These are phyloP conservation scores for Anastrepha ludens DNA, from an alignment of 1,140 invertebrate genomes.

Conservation along the genomic window DNA sequence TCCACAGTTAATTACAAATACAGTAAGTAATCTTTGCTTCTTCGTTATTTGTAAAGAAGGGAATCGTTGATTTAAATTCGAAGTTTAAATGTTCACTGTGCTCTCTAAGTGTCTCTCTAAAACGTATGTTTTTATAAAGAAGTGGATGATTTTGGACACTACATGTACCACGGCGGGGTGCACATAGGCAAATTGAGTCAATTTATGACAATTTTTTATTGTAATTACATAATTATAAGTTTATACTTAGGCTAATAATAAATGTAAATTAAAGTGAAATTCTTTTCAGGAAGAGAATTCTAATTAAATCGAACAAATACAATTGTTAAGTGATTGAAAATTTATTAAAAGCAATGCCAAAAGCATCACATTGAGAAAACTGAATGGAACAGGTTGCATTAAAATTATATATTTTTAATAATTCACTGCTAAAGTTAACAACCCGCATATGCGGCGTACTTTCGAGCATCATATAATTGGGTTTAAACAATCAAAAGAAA, in stretches of 20 bases:
- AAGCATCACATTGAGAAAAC: neutral
- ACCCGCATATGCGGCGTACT: neutral
- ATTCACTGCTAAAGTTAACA: neutral
- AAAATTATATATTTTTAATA: neutral
- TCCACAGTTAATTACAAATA: neutral
- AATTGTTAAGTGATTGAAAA: no score
- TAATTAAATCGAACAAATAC: no score
- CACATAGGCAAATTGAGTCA: slow-evolving; percentile 63
- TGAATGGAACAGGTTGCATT: neutral
- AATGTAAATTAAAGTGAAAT: slow-evolving; percentile 32
- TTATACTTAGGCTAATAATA: slow-evolving; percentile 54
- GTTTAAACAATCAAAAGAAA: neutral
- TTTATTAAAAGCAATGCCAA: neutral
- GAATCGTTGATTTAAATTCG: neutral
- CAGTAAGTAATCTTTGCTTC: neutral
- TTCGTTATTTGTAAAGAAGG: neutral
- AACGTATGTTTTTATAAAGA: neutral
- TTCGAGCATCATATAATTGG: no score
- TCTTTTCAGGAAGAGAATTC: neutral
- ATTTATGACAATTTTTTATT: slow-evolving; percentile 72
- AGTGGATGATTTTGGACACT: neutral
- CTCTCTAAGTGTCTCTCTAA: slow-evolving; percentile 28
- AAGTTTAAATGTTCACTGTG: slow-evolving; percentile 23
- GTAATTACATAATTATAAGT: slow-evolving; percentile 9
- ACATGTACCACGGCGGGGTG: neutral